Evolutionary conservation across 2,113 vertebrate genomes (phyloP).

Genomic region (Triplophysa siluroides): DNA sequence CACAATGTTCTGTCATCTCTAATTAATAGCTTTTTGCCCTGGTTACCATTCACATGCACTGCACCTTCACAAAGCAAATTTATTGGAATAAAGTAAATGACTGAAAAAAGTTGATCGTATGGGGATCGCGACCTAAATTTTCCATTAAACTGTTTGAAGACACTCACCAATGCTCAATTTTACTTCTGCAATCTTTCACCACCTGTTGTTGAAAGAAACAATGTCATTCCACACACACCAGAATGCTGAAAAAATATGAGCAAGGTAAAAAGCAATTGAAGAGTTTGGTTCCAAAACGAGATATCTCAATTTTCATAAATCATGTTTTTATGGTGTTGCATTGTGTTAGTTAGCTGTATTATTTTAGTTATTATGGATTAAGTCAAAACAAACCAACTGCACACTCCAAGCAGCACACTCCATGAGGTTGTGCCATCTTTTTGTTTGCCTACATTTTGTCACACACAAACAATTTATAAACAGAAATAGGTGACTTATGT

Average conservation of each 20-base stretch:
- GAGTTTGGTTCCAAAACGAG: too few relatives aligned
- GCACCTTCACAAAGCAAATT: too few relatives aligned
- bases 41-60: not conserved
- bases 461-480: not conserved
- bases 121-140: too few relatives aligned
- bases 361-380: too few relatives aligned
- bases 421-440: too few relatives aligned
- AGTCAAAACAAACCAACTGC: too few relatives aligned
- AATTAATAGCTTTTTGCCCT: not conserved
- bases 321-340: not conserved
- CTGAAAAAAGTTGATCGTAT: too few relatives aligned
- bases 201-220: conserved; percentile 90
- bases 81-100: too few relatives aligned
- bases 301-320: too few relatives aligned
- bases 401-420: not conserved
- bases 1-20: not conserved
- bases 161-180: conserved; percentile 93
- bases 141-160: not conserved
- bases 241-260: not conserved
- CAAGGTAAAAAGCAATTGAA: not conserved
- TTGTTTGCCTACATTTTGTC: too few relatives aligned
- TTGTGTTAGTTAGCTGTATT: too few relatives aligned
- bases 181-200: conserved; percentile 91
- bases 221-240: not conserved
- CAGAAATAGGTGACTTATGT: not conserved